Base-by-base conservation (phyloP, 2,888 invertebrate species). In the Nemurella pictetii region DNA sequence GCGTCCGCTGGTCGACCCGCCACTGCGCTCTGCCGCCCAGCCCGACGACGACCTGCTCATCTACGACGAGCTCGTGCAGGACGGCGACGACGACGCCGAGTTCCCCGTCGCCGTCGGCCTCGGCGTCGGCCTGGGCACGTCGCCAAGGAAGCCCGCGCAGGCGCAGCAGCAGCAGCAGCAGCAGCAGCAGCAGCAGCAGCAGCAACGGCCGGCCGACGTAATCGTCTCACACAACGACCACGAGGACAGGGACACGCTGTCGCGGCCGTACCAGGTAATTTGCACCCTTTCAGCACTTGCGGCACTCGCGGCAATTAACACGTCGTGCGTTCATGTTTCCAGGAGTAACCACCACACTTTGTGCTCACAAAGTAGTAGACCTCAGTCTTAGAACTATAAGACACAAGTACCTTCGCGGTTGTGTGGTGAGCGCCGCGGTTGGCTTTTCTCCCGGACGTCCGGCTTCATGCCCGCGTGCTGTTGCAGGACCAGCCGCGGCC, bases 401-500 rank as follows among this genome's bases (percentile, higher is more conserved):
- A 55, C 55, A 12, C 32, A 32, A 9, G 32, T 32, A 32, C 32
- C 32, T 32, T 5, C 32, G 4, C 32, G 4, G 32, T 32, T 32
- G 32, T 32, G 9, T 5, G 32, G 3, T 32, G 9, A 9, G 32
- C 4, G 32, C 32, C 32, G n/a, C n/a, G n/a, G n/a, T n/a, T n/a
- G n/a, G n/a, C n/a, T n/a, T n/a, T n/a, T n/a, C n/a, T n/a, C n/a
- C n/a, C n/a, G n/a, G n/a, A n/a, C n/a, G n/a, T n/a, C n/a, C n/a
- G n/a, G n/a, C n/a, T n/a, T n/a, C n/a, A n/a, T n/a, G n/a, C n/a
- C n/a, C n/a, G n/a, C n/a, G n/a, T n/a, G n/a, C n/a, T n/a, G n/a
- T 84, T 86, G 86, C 87, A 90, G 89, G 89, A 91, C 85, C 90
- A 90, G 4, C 90, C 90, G 9, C 88, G 92, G 83, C 91, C 93